Evolutionary conservation across 2,888 invertebrate species (phyloP).

Genomic region (Gasteruption jaculator): DNA sequence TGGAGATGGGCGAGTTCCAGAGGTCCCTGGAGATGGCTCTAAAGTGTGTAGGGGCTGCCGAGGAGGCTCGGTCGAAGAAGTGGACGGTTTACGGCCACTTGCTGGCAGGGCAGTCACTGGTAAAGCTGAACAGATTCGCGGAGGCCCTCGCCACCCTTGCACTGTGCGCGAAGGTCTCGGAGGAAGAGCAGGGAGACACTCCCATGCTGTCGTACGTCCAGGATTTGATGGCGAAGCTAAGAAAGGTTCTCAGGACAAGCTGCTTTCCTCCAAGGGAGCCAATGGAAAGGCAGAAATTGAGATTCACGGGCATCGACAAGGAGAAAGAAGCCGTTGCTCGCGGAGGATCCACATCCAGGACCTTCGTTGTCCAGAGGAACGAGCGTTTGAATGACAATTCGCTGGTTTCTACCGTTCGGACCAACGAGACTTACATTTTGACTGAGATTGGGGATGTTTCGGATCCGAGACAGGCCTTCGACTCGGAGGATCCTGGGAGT

Average conservation of each 20-base stretch:
- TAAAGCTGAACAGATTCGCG: slow-evolving; percentile 32
- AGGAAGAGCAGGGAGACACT: slow-evolving; percentile 26
- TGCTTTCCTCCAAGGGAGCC: too few species aligned
- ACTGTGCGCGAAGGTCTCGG: slow-evolving; percentile 23
- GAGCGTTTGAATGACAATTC: too few species aligned
- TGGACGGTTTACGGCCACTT: slow-evolving; percentile 37
- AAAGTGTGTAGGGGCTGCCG: slow-evolving; percentile 29
- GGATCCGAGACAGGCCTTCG: too few species aligned
- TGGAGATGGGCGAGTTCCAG: slow-evolving; percentile 30
- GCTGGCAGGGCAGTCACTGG: slow-evolving; percentile 34
- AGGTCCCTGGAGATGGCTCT: slow-evolving; percentile 28
- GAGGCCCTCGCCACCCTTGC: slow-evolving; percentile 32
- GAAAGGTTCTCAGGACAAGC: slow-evolving; percentile 12
- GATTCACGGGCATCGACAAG: too few species aligned
- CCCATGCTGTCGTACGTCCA: slow-evolving; percentile 30
- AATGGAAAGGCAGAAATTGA: too few species aligned
- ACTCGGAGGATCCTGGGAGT: too few species aligned
- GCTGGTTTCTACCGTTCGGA: too few species aligned
- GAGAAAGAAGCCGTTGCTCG: too few species aligned
- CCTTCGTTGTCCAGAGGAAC: too few species aligned
- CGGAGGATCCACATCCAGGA: too few species aligned
- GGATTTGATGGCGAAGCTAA: slow-evolving; percentile 31
- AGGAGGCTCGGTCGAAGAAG: slow-evolving; percentile 30
- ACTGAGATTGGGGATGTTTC: too few species aligned
- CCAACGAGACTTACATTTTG: too few species aligned